A percentile compares a stretch with the other conserved stretches of the same genome.
These are phyloP conservation scores for Drosophila tsacasi DNA, from an alignment of 1,140 invertebrate species.

Conservation along the genomic window DNA sequence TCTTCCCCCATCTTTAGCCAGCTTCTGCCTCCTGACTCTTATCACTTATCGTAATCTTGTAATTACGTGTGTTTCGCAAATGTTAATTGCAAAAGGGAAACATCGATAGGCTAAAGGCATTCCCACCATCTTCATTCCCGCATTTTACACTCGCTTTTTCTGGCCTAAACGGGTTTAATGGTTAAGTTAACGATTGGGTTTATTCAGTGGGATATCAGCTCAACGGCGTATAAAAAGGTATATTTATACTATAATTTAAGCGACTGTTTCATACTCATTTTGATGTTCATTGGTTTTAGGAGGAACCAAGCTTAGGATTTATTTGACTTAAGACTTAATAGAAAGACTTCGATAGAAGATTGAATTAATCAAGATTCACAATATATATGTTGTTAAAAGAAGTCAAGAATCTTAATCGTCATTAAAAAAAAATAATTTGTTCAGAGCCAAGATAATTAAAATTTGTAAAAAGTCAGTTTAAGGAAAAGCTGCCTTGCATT, in stretches of 20 bases:
- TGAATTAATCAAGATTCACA: background rate
- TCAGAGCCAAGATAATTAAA: background rate
- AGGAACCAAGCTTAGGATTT: background rate
- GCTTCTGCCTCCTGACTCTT: slow-evolving; percentile 28
- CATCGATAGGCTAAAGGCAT: slow-evolving; percentile 40
- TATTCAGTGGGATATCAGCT: background rate
- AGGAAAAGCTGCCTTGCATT: background rate
- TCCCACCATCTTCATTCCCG: slow-evolving; percentile 9
- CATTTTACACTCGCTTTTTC: background rate
- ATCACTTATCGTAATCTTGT: slow-evolving; percentile 71
- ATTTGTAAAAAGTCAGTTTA: background rate
- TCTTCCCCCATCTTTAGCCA: slow-evolving; percentile 7
- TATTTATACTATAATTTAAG: background rate
- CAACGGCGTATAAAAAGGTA: background rate
- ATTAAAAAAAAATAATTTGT: no score
- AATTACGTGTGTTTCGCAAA: slow-evolving; percentile 70
- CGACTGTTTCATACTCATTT: background rate
- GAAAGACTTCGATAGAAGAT: background rate
- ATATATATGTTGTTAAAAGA: background rate
- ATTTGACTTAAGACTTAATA: background rate
- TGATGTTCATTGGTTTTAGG: background rate
- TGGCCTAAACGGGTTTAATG: slow-evolving; percentile 30
- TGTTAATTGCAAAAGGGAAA: slow-evolving; percentile 63
- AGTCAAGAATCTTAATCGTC: no score
- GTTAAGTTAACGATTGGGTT: slow-evolving; percentile 20